phyloP scores from a whole-genome alignment of 92 coral and sea anemone species.

The Pocillopora grandis region DNA sequence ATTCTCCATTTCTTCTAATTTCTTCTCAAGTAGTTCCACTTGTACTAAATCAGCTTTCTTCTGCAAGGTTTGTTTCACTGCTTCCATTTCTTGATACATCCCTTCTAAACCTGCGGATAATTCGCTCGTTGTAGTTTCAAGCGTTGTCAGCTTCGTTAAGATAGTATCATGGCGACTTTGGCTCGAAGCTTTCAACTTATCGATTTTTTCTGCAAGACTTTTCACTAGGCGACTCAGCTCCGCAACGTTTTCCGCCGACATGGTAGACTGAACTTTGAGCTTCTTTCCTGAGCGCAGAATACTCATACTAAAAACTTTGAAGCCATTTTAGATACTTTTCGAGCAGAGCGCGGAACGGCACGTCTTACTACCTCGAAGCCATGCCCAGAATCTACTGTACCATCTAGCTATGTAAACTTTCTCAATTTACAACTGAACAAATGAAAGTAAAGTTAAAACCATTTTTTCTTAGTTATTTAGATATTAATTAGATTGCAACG shows the following conservation, averaged over 20 bases:
- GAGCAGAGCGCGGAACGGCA: no score
- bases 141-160: not conserved
- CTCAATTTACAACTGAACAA: no score
- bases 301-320: no score
- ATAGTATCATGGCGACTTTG: conserved; percentile 8
- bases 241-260: not conserved
- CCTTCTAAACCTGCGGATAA: conserved; percentile 10
- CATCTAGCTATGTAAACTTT: no score
- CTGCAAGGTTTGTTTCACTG: conserved; percentile 13
- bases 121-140: conserved; percentile 1
- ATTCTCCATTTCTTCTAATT: conserved; percentile 15
- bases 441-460: no score
- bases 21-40: conserved; percentile 9
- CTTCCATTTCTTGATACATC: conserved; percentile 6
- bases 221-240: conserved; percentile 9
- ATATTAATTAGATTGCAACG: no score
- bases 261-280: no score
- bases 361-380: no score
- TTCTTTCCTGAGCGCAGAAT: no score
- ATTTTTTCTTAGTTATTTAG: no score
- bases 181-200: conserved; percentile 6
- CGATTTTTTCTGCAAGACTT: conserved; percentile 7
- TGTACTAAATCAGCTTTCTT: not conserved
- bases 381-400: no score
- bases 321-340: no score